These are phyloP conservation scores for Megaceryle torquata DNA, from an alignment of 2,113 vertebrate genomes.

Conservation along the genomic window DNA sequence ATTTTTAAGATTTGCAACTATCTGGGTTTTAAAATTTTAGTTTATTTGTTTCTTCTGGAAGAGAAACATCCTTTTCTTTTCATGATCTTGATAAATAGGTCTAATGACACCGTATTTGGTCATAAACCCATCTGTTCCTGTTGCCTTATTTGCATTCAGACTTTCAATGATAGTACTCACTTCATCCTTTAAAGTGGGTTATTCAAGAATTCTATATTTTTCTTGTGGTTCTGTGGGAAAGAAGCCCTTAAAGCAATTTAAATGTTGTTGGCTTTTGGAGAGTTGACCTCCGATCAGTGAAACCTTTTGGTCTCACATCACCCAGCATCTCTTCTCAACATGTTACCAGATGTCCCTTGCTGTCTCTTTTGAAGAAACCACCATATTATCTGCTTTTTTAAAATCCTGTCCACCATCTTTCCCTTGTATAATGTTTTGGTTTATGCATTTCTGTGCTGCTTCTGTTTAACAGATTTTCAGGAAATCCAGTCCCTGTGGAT, in stretches of 20 bases:
- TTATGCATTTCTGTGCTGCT: background rate
- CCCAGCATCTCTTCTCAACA: background rate
- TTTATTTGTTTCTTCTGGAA: background rate
- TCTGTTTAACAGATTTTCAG: background rate
- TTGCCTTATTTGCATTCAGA: background rate
- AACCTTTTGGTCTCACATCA: background rate
- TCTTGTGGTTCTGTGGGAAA: background rate
- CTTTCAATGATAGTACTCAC: background rate
- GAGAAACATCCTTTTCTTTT: background rate
- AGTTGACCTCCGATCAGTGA: background rate
- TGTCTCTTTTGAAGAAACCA: conserved; percentile 1
- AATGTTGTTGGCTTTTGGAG: background rate
- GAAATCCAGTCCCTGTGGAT: background rate
- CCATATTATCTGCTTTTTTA: accelerated
- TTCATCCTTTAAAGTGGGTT: background rate
- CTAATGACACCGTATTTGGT: background rate
- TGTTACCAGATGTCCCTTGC: background rate
- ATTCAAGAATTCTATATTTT: background rate
- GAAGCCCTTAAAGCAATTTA: background rate
- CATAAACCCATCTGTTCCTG: background rate
- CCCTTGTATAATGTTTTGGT: background rate
- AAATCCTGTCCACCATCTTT: background rate
- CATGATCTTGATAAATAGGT: background rate
- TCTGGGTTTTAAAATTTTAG: background rate
- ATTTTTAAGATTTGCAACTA: background rate